Percentiles rank a stretch among this genome's conserved stretches.
Conservation (phyloP, 1,140 invertebrate genomes). For the Aphidius gifuensis region DNA sequence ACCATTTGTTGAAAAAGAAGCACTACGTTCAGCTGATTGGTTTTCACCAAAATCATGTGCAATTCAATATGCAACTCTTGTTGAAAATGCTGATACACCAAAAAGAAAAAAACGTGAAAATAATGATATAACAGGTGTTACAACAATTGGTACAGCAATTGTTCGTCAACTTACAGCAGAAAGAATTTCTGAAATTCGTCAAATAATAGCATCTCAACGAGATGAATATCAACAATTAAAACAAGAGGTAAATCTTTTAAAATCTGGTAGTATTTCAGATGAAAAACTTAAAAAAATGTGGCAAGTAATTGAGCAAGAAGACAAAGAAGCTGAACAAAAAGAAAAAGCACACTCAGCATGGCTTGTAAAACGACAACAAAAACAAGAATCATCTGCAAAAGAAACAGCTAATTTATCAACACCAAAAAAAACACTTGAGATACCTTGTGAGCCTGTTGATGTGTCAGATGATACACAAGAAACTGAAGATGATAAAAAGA, state of each 20-base stretch:
- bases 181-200: constrained; percentile 73
- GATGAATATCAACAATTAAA: constrained; percentile 71
- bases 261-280: constrained; percentile 59
- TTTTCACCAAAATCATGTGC: constrained; percentile 91
- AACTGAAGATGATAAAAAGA: constrained; percentile 43
- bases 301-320: constrained; percentile 69
- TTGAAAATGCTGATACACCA: constrained; percentile 82
- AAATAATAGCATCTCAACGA: constrained; percentile 65
- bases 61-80: constrained; percentile 78
- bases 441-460: constrained; percentile 36
- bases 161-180: constrained; percentile 75
- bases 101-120: constrained; percentile 79
- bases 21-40: constrained; percentile 74
- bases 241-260: constrained; percentile 59
- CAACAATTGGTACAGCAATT: constrained; percentile 78
- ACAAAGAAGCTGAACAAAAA: constrained; percentile 67
- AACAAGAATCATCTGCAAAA: constrained; percentile 37
- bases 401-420: constrained; percentile 28
- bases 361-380: constrained; percentile 67
- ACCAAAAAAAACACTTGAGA: constrained; percentile 35
- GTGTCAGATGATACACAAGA: constrained; percentile 25
- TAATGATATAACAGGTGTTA: constrained; percentile 77
- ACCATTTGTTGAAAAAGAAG: constrained; percentile 68
- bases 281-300: constrained; percentile 71
- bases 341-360: constrained; percentile 62